Evolutionary conservation across 2,797 vertebrate species (phyloP).

Genomic region (Chloroceryle inda): DNA sequence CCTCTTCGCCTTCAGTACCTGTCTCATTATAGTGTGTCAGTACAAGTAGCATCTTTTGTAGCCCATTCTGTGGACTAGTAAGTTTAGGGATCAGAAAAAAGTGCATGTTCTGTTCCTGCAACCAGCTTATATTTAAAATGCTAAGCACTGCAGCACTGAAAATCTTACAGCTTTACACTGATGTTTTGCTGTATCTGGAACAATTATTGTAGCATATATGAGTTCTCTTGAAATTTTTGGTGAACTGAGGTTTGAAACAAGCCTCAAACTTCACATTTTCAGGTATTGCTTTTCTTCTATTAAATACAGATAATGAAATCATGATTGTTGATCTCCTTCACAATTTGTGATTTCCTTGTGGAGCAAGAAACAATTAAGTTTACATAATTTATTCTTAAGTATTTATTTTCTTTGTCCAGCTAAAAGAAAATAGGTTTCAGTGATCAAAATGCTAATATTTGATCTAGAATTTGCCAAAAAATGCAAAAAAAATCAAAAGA

Average conservation of each 20-base stretch:
- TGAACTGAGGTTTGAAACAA: neutral
- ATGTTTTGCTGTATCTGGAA: neutral
- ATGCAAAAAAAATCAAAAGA: neutral
- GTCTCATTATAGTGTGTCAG: neutral
- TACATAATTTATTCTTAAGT: neutral
- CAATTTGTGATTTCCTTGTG: neutral
- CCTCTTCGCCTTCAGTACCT: neutral
- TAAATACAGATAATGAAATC: neutral
- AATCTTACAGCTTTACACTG: neutral
- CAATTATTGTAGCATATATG: neutral
- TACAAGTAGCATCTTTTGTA: neutral
- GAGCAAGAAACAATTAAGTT: neutral
- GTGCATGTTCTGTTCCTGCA: neutral
- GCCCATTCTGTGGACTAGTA: neutral
- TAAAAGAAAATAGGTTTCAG: neutral
- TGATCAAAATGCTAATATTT: neutral
- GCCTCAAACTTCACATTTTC: neutral
- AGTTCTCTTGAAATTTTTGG: neutral
- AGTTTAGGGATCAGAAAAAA: neutral
- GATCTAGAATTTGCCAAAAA: neutral
- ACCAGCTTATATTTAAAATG: neutral
- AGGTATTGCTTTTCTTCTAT: neutral
- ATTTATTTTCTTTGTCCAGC: neutral
- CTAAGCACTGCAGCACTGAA: neutral
- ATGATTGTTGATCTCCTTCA: neutral